Evolutionary conservation across 2,888 invertebrate species (phyloP).

Genomic region (Gryllus longicercus): DNA sequence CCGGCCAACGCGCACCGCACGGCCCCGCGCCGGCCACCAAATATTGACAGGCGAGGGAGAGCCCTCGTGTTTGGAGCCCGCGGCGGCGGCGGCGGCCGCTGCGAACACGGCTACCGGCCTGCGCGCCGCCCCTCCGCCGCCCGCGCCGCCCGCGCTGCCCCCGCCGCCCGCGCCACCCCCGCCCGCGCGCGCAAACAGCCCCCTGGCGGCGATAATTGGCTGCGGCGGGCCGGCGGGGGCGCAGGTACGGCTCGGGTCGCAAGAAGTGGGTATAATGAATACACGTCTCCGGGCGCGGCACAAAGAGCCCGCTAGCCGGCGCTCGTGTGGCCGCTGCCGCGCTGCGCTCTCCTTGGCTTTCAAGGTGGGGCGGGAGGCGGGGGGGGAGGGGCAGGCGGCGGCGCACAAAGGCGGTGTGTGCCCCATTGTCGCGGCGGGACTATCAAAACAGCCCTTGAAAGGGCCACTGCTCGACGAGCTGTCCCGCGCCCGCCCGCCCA

Average conservation of each 20-base stretch:
- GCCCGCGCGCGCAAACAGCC: not conserved
- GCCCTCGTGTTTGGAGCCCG: not conserved
- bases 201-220: not conserved
- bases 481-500: too few species aligned
- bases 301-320: not conserved
- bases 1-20: not conserved
- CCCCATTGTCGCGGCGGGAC: constrained; percentile 2
- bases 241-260: not conserved
- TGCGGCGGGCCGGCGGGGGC: not conserved
- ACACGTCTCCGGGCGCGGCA: not conserved
- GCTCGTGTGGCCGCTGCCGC: not conserved
- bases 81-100: constrained; percentile 12
- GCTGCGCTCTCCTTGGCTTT: not conserved
- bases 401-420: not conserved
- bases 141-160: not conserved
- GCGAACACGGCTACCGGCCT: not conserved
- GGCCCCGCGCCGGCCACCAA: not conserved
- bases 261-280: constrained; percentile 17
- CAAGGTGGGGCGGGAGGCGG: not conserved
- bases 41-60: not conserved
- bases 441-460: constrained; percentile 17
- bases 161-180: not conserved
- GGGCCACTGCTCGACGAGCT: not conserved
- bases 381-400: not conserved
- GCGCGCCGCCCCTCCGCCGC: not conserved